Base-by-base conservation (phyloP, 2,888 invertebrate genomes). In the Chorisops tibialis region DNA sequence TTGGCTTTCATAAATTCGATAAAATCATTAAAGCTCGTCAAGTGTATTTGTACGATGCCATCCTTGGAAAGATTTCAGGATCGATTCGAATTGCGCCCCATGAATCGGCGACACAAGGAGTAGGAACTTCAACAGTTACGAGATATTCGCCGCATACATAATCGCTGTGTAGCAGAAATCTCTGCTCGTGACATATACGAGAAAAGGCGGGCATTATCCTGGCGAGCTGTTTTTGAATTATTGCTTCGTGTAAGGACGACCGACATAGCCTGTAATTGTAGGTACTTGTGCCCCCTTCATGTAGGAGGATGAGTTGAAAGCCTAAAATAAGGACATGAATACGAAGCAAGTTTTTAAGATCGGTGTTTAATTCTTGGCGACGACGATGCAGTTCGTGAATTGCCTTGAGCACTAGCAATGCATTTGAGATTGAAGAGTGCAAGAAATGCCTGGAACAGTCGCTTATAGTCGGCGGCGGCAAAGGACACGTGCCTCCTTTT, bases 151-250 rank as follows among this genome's bases (percentile, higher is more conserved):
- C 24, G 35, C 11, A 30, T 43, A 51, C 35, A 61, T 41, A 61
- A 35, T 51, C 51, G 24, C 50, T 38, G 49, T 60, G 50, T 60
- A 50, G 14, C 50, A 60, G 39, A 50, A 60, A 64, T 63, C 54
- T 61, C 66, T 72, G 73, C 66, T 66, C 39, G 62, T 73, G 74
- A 74, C 74, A 74, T 70, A 67, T 71, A 73, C 73, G 72, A 73
- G 71, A 70, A 74, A 73, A 74, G 74, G 74, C 74, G 74, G 74
- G 69, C 72, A 73, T 70, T 43, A 51, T 43, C 49, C 60, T 48
- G 49, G 38, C 37, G 60, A 54, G 67, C 74, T 75, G 75, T 75
- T 74, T 75, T 72, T 75, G 75, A 75, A 70, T 75, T 75, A 75
- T 75, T 74, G 69, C 65, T 48, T 68, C 65, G 48, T 56, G 56